These are phyloP conservation scores for Falco concolor DNA, from an alignment of 2,797 vertebrate genomes.

Conservation along the genomic window DNA sequence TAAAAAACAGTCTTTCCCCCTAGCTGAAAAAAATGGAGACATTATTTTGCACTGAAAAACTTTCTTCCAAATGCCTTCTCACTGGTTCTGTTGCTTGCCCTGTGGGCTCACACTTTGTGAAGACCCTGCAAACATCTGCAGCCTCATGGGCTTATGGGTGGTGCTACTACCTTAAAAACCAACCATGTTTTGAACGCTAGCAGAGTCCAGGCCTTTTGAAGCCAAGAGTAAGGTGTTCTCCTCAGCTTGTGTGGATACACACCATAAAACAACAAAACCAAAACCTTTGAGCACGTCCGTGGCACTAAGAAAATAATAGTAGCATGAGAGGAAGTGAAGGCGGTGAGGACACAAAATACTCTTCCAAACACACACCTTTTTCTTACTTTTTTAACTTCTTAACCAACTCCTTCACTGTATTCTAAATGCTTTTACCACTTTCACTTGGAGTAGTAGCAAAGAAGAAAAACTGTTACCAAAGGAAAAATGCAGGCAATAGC, in stretches of 20 bases:
- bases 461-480: not conserved
- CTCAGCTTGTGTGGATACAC: not conserved
- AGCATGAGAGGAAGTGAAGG: not conserved
- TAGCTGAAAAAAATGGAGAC: not conserved
- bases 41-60: not conserved
- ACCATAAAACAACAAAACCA: not conserved
- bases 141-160: not conserved
- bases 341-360: not conserved
- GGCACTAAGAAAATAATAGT: not conserved
- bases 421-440: not conserved
- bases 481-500: not conserved
- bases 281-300: not conserved
- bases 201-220: not conserved
- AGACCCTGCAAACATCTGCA: not conserved
- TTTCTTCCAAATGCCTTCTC: not conserved
- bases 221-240: not conserved
- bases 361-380: not conserved
- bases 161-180: not conserved
- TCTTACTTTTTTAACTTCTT: not conserved
- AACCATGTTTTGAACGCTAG: rapidly evolving
- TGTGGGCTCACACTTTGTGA: not conserved
- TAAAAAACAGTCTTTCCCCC: not conserved
- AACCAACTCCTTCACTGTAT: not conserved
- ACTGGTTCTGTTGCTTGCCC: not conserved
- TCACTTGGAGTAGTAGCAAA: not conserved